Evolutionary conservation across 1,140 invertebrate genomes (phyloP).

Genomic region (Drosophila repleta): DNA sequence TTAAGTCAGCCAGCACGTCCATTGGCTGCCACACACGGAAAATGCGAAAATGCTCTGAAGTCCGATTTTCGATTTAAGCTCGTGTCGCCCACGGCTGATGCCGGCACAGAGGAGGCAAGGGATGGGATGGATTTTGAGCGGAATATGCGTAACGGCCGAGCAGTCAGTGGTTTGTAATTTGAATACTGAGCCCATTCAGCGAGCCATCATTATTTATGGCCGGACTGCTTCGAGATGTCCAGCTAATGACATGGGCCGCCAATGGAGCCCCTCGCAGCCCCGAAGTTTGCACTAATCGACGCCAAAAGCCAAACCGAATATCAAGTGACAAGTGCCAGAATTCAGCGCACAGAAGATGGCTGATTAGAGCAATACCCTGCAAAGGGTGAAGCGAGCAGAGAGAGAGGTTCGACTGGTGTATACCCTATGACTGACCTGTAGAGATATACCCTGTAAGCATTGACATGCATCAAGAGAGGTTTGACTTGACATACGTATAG

Average conservation of each 20-base stretch:
- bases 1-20: slow-evolving; percentile 6
- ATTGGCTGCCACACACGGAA: slow-evolving; percentile 25
- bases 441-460: too few relatives aligned
- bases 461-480: too few relatives aligned
- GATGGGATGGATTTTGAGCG: background rate
- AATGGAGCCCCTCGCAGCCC: background rate
- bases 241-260: slow-evolving; percentile 28
- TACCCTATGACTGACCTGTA: too few relatives aligned
- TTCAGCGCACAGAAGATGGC: background rate
- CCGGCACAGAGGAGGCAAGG: background rate
- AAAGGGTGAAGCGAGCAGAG: background rate
- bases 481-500: too few relatives aligned
- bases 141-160: slow-evolving; percentile 5
- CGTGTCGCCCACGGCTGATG: slow-evolving; percentile 62
- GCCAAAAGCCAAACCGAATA: slow-evolving; percentile 43
- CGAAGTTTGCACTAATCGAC: slow-evolving; percentile 58
- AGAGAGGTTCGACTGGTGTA: background rate
- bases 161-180: slow-evolving; percentile 61
- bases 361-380: slow-evolving; percentile 9
- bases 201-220: slow-evolving; percentile 73
- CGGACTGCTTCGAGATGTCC: slow-evolving; percentile 11
- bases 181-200: slow-evolving; percentile 48
- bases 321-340: slow-evolving; percentile 46
- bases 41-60: slow-evolving; percentile 9
- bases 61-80: slow-evolving; percentile 66